Evolutionary conservation across 53 echinoderm and acorn worm species (phyloP), one percentile per base, ranked within the genome.

Genomic region (Astropecten irregularis): DNA sequence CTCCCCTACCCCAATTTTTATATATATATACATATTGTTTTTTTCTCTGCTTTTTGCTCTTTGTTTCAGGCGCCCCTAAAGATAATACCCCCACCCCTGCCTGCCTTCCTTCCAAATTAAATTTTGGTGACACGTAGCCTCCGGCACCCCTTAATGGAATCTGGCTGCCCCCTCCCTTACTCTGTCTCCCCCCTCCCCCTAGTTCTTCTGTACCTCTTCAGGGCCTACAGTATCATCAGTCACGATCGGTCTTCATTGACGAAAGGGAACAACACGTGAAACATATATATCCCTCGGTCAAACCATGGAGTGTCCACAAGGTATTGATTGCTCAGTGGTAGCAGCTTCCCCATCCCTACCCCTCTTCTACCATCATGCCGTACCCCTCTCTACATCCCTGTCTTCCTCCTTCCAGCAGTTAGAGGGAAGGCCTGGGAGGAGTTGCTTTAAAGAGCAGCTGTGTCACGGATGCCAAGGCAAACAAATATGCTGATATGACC

Each of bases 381-480:
- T 42, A 6, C 11, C 42, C 42, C 42, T 11, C 13, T 7, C 58
- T 27, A 23, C 58, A n/a, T 23, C 58, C 58, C 23, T 11, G 22
- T 10, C 49, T 25, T 49, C 31, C 11, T 13, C 51, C 51, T 52
- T 15, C 72, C 72, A 49, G n/a, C 72, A 72, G 33, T 29, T 8
- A 6, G 59, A 36, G n/a, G 3, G 34, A 21, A 59, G 37, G 4
- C 61, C 13, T 28, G 40, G 44, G 39, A 39, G 30, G 56, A 40
- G 77, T 77, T 47, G 40, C 61, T 77, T 59, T 77, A 77, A 60
- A 77, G 60, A 18, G 61, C 77, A 77, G 77, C 60, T 77, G 77
- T 61, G 57, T 48, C 44, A 59, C 22, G 22, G 54, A 54, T 54
- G 22, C 22, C 6, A 54, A 54, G 19, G 22, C 22, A n/a, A 46